Percentiles rank a stretch among this genome's conserved stretches.
Conservation (phyloP, 2,797 vertebrate genomes). For the Morus bassanus region DNA sequence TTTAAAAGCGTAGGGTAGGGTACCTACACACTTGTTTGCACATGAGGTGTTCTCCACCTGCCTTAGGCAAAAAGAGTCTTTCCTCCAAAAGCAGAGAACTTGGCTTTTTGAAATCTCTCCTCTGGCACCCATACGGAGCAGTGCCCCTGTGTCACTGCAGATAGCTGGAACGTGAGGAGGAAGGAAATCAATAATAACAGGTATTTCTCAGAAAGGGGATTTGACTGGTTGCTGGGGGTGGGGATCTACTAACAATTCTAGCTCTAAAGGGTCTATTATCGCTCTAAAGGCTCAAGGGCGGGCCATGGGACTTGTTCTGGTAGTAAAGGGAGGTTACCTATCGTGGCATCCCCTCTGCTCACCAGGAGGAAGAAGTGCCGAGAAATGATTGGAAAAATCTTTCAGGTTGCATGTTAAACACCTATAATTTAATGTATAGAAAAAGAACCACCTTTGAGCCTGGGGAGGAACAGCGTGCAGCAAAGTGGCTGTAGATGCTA, state of each 20-base stretch:
- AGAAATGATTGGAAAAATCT: not conserved
- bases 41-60: fast-evolving
- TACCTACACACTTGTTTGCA: fast-evolving
- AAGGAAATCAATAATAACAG: not conserved
- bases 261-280: not conserved
- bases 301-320: not conserved
- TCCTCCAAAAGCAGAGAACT: not conserved
- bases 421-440: not conserved
- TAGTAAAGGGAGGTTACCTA: not conserved
- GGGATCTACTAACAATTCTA: not conserved
- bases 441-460: not conserved
- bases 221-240: not conserved
- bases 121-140: fast-evolving
- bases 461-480: not conserved
- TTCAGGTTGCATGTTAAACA: not conserved
- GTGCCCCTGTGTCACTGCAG: not conserved
- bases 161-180: fast-evolving
- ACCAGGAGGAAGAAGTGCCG: not conserved
- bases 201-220: not conserved
- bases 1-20: fast-evolving
- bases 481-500: not conserved
- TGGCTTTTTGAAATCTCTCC: not conserved
- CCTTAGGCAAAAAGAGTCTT: not conserved
- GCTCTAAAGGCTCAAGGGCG: not conserved
- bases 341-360: not conserved